Conservation (phyloP, 92 coral and sea anemone genomes). For the Epizoanthus stellaris region DNA sequence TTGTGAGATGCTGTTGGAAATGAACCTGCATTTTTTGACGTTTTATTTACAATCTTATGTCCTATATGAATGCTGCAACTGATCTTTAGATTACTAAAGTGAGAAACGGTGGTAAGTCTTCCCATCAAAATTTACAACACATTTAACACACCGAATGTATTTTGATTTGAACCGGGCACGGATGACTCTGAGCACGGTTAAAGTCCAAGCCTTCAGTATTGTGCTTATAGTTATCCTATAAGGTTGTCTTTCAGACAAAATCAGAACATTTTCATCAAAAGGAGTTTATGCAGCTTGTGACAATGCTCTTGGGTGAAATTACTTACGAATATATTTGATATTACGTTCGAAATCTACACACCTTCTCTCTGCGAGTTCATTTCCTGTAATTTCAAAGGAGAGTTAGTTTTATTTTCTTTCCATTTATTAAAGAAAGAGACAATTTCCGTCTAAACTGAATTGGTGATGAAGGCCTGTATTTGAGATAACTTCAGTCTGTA, state of each 20-base stretch:
- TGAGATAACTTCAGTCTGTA: not conserved
- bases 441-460: slow-evolving; percentile 5
- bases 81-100: not conserved
- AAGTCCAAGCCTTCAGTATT: slow-evolving; percentile 40
- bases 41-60: not conserved
- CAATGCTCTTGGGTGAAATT: not conserved
- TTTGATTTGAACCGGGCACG: slow-evolving; percentile 33
- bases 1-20: not conserved
- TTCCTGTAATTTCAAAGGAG: slow-evolving; percentile 8
- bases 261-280: not conserved
- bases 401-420: not conserved
- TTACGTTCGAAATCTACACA: slow-evolving; percentile 13
- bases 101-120: not conserved
- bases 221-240: slow-evolving; percentile 13
- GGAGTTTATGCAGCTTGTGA: not conserved
- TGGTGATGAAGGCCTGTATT: not conserved
- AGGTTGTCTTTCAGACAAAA: not conserved
- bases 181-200: slow-evolving; percentile 21
- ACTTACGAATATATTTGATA: not conserved
- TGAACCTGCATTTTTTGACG: not conserved
- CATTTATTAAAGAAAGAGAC: not conserved
- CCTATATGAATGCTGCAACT: not conserved
- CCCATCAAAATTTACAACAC: slow-evolving; percentile 24
- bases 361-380: slow-evolving; percentile 3
- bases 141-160: not conserved